phyloP scores from a whole-genome alignment of 2,113 vertebrate genomes.

The Megaceryle torquata region DNA sequence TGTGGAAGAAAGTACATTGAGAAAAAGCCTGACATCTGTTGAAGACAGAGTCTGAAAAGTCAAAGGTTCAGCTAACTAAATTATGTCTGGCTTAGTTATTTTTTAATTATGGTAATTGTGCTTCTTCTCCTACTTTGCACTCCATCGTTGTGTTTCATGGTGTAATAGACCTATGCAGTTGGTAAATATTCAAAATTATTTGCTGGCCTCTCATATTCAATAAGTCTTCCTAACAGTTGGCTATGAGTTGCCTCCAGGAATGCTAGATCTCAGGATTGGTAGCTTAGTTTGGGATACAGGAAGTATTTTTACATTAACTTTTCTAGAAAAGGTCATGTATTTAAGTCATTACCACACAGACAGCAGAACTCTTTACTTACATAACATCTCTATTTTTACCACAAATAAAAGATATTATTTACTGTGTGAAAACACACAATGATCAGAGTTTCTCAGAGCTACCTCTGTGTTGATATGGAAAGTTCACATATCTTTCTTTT shows the following conservation, averaged over 20 bases:
- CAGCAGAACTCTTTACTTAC: neutral
- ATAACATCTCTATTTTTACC: neutral
- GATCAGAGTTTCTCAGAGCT: neutral
- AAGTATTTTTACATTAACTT: neutral
- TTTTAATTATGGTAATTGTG: neutral
- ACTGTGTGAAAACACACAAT: neutral
- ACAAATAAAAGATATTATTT: neutral
- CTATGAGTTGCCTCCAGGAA: neutral
- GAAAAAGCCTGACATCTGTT: neutral
- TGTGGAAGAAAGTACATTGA: neutral
- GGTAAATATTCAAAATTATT: neutral
- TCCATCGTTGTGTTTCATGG: neutral
- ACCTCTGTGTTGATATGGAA: neutral
- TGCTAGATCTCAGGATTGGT: neutral
- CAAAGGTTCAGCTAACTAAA: neutral
- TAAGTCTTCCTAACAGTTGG: neutral
- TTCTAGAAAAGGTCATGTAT: neutral
- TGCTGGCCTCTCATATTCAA: neutral
- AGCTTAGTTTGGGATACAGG: neutral
- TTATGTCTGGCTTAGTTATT: neutral
- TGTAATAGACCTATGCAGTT: neutral
- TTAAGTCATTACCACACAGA: neutral
- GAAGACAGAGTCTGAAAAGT: neutral
- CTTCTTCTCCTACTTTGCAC: neutral
- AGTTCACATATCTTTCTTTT: neutral